phyloP scores from a whole-genome alignment of 2,797 vertebrate species.

The Halcyon leucocephala region DNA sequence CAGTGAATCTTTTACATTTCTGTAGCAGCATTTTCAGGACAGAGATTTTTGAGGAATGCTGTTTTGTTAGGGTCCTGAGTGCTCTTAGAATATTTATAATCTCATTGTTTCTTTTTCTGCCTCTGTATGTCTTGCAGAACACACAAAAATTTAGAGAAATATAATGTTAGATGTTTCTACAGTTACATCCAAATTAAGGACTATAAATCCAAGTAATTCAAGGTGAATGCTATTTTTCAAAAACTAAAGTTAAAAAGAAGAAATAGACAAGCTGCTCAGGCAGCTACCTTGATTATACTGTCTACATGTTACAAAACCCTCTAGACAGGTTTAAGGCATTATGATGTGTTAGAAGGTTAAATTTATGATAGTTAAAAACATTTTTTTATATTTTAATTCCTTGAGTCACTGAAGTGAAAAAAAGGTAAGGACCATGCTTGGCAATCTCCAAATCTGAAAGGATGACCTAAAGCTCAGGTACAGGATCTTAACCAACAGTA shows the following conservation, averaged over 20 bases:
- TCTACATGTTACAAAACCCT: background rate
- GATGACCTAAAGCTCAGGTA: background rate
- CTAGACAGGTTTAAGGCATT: background rate
- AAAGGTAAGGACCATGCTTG: background rate
- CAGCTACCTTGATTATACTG: background rate
- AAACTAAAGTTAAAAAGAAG: background rate
- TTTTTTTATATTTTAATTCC: background rate
- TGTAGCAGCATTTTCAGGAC: background rate
- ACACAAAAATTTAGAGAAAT: background rate
- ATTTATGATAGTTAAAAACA: background rate
- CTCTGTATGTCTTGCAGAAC: background rate
- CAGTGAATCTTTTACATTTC: background rate
- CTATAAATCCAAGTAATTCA: background rate
- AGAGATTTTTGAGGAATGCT: background rate
- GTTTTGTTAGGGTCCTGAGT: background rate
- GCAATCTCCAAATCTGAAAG: background rate
- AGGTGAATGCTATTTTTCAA: background rate
- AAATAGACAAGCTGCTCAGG: background rate
- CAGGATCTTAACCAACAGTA: background rate
- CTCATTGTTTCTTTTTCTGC: background rate
- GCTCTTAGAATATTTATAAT: background rate
- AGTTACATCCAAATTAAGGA: background rate
- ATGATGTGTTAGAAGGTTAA: background rate
- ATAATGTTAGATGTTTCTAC: background rate
- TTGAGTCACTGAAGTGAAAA: background rate